Base-by-base conservation (phyloP, 2,113 vertebrate genomes). In the Gasterosteus nipponicus region DNA sequence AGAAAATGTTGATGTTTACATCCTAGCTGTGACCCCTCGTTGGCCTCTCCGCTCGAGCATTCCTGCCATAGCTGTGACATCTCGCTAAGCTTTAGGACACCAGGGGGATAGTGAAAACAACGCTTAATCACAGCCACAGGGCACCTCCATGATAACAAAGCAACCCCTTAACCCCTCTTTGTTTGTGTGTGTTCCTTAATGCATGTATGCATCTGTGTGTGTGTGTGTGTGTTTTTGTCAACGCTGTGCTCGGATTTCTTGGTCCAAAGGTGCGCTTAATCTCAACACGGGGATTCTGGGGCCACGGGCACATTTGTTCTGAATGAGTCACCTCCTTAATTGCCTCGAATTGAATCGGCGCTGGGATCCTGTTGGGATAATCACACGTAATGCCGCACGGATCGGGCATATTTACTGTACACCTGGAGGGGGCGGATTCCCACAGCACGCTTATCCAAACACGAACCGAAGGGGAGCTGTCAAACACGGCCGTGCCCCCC, bases 1-100 rank as follows among this genome's bases (percentile, higher is more conserved):
- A 93, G 91, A 94, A 93, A 94, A 94, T 92, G 85, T 93, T 94
- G 90, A 92, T 95, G 92, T 95, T 94, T 94, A 94, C 93, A 93
- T 94, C 93, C 91, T 92, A 69, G 86, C 80, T 60, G 80, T 93
- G 92, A 93, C 92, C 93, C 92, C 87, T 78, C 86, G 81, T 78
- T 94, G 90, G 91, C 92, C 94, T 92, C 84, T 85, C 63, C 39
- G 79, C 88, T 89, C 87, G 59, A 81, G 90, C 94, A 94, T 94
- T 93, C 93, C 93, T 92, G 85, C 84, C 93, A 93, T 93, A 94
- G 87, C 92, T 92, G 91, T 92, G 91, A 94, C 93, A 94, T 94
- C 89, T 86, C 80, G 83, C 87, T 92, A 93, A 94, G 92, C 92
- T 92, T 88, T 65, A 88, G 87, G 90, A 93, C 93, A 92, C 88